Conservation (phyloP, 1,140 invertebrate genomes). For the Meloidogyne chitwoodi region DNA sequence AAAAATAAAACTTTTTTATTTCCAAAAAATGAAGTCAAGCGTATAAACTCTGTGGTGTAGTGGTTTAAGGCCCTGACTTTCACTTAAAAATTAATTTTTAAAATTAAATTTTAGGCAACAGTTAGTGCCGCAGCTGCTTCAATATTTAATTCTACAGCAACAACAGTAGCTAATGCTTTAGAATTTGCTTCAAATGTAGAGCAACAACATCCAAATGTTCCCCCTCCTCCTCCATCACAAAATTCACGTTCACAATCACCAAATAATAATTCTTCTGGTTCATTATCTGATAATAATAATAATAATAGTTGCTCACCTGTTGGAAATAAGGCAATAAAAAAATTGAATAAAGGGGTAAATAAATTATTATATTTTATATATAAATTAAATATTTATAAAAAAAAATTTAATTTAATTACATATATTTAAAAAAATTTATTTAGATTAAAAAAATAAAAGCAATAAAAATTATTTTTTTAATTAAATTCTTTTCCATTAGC, state of each 20-base stretch:
- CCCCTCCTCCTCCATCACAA: neutral
- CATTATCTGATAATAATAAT: neutral
- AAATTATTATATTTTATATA: neutral
- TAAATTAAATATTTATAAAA: no score
- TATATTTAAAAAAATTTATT: no score
- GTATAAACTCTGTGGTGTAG: no score
- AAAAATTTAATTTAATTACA: neutral
- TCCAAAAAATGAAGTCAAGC: no score
- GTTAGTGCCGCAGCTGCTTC: neutral
- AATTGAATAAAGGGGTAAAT: neutral
- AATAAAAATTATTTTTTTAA: no score
- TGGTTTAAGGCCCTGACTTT: no score
- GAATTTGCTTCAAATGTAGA: conserved; percentile 9
- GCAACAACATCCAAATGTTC: conserved; percentile 2
- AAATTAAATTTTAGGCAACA: no score
- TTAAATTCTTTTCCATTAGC: no score
- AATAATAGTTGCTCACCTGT: neutral
- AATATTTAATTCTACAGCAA: neutral
- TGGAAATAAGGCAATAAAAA: neutral
- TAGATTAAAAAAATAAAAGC: no score
- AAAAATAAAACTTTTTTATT: neutral
- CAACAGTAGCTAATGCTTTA: conserved; percentile 16
- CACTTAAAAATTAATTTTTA: no score
- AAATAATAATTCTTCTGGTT: neutral
- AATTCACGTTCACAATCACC: neutral